Base-by-base conservation (phyloP, 2,113 vertebrate species). In the Gasterosteus nipponicus region DNA sequence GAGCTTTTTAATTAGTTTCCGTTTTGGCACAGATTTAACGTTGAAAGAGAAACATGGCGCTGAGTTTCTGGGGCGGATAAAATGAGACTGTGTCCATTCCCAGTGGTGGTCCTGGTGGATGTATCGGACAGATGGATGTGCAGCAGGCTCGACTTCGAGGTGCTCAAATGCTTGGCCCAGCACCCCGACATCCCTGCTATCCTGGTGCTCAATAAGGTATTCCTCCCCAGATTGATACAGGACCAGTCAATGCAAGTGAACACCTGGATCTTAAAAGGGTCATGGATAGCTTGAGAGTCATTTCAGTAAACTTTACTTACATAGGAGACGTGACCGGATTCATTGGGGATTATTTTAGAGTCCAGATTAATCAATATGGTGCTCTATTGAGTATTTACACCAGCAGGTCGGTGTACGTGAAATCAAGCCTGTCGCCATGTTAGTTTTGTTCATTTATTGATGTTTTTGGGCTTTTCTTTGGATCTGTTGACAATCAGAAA, bases 141-240 rank as follows among this genome's bases (percentile, higher is more conserved):
- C 64, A 88, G 75, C 65, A 91, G 57, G 11, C 92, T 99, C 26
- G 94, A 93, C 82, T 90, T 86, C 0, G 95, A 98, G 86, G 91
- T 98, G 84, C 92, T 97, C 63, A 93, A 85, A 81, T 97, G 96
- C 67, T 89, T 99, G 4, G 87, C 93, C 10, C 46, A 82, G 65
- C 93, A 97, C 62, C 88, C 95, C 0, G 73, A 94, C 39, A 86
- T 95, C 73, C 96, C 97, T 56, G 95, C 97, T 5, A 44, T 99
- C 59, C 95, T 99, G 19, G 94, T 98, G 64, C 93, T 99, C 80
- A 99, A 99, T 89, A 99, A 99, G 96, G 98, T 98, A 82, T 42
- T 54, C 1, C 26, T 53, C 38, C 8, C 2, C 8, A 35, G 14
- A 54, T 29, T 47, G 47, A 39, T 16, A 5, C 29, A 0, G 7